Base-by-base conservation (phyloP, 1,140 invertebrate species). In the Wasmannia auropunctata region DNA sequence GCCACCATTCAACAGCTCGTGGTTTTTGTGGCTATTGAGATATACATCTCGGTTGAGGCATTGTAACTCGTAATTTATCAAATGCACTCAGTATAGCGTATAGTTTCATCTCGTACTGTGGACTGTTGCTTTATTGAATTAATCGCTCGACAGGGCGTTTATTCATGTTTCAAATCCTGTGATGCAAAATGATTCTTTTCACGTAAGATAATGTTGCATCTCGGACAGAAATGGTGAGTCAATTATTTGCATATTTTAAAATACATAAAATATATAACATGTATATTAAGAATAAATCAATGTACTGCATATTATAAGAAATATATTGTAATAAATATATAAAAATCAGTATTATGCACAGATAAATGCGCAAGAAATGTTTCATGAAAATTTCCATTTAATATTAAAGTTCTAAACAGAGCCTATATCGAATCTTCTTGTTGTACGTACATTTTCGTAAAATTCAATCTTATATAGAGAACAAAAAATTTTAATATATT, bases 41-140 rank as follows among this genome's bases (percentile, higher is more conserved):
- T 83, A 83, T 74, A 83, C 65, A 74, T 83, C 34, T 80, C 67
- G 79, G 79, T 72, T 16, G 65, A 40, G 31, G 51, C 25, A 74
- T 83, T 83, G 79, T 83, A 83, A 83, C 67, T 83, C 79, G 67
- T 51, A n/a, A 83, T 83, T 83, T 74, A 83, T 83, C 79, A 54
- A 37, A 11, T 74, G 51, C 67, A 60, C 0, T 51, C 51, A 6
- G 49, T 58, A 60, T 72, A 34, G 28, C 19, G 25, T 31, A 72
- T 34, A 83, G 79, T 46, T 58, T n/a, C 51, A 62, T 74, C 37
- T 43, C 34, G 16, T 25, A 28, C 8, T 28, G 14, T 37, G 7
- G 22, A 70, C 4, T 11, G 37, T 10, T 54, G 37, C 43, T 54
- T 69, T 74, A 72, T 60, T 58, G 11, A 83, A 83, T 72, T 74